Conservation (phyloP, 2,888 invertebrate species). For the Melinopterus prodromus region DNA sequence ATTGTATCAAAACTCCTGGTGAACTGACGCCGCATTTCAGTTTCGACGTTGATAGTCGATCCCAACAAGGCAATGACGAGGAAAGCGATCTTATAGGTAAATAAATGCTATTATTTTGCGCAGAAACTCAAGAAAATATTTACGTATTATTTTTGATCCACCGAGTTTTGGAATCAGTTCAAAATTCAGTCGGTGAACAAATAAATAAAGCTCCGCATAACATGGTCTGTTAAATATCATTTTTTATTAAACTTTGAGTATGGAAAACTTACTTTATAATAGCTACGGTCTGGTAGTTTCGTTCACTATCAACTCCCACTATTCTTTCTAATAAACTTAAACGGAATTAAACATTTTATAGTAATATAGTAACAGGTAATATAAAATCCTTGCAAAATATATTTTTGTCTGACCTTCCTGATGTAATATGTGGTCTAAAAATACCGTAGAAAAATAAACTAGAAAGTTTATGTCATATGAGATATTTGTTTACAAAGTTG, state of each 20-base stretch:
- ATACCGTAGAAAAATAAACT: constrained; percentile 32
- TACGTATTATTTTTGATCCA: constrained; percentile 12
- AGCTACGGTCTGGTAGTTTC: no score
- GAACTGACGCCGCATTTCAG: constrained; percentile 41
- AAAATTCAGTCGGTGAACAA: neutral
- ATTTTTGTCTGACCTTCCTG: constrained; percentile 15
- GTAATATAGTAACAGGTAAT: no score
- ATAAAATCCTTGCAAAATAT: constrained; percentile 14
- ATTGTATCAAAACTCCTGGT: constrained; percentile 23
- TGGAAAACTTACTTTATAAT: neutral
- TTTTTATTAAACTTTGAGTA: neutral
- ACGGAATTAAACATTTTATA: neutral
- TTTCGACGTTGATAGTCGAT: constrained; percentile 52
- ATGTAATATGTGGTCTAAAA: constrained; percentile 26
- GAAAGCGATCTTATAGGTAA: constrained; percentile 41
- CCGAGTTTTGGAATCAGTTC: neutral
- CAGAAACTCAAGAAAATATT: neutral
- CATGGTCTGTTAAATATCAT: neutral
- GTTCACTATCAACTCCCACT: no score
- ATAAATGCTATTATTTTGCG: neutral
- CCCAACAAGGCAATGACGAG: constrained; percentile 52
- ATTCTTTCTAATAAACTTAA: neutral
- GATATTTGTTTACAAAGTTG: constrained; percentile 28
- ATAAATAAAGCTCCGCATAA: neutral
- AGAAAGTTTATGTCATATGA: constrained; percentile 29